These are phyloP conservation scores for Hydrotaea diabolus DNA, from an alignment of 2,888 invertebrate species.

Conservation along the genomic window DNA sequence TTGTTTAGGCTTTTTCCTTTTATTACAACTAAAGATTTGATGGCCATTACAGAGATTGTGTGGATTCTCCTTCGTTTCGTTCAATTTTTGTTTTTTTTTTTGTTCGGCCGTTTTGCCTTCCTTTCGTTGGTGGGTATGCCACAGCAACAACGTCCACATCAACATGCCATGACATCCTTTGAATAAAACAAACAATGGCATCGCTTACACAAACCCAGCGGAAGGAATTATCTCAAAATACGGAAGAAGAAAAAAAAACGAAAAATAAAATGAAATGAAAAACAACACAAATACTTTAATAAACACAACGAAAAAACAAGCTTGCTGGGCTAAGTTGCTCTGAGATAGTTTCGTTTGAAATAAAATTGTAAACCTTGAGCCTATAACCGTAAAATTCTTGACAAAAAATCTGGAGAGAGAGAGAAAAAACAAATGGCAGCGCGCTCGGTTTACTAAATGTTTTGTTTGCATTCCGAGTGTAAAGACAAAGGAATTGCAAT, in stretches of 20 bases:
- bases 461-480: neutral
- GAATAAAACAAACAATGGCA: slow-evolving; percentile 28
- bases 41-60: slow-evolving; percentile 61
- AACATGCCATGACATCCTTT: slow-evolving; percentile 35
- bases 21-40: slow-evolving; percentile 52
- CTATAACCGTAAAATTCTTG: slow-evolving; percentile 28
- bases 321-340: no score
- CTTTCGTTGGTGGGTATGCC: slow-evolving; percentile 7
- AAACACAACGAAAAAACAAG: neutral
- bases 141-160: neutral
- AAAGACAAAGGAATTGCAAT: slow-evolving; percentile 14
- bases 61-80: slow-evolving; percentile 43
- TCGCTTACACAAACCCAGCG: slow-evolving; percentile 21
- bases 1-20: slow-evolving; percentile 41
- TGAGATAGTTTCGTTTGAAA: neutral
- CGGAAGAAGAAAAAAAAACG: no score
- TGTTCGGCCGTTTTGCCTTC: neutral
- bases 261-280: slow-evolving; percentile 4
- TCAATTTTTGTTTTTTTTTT: slow-evolving; percentile 9
- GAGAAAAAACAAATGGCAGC: neutral
- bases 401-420: neutral
- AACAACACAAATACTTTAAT: slow-evolving; percentile 26
- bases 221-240: slow-evolving; percentile 27
- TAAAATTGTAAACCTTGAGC: slow-evolving; percentile 31
- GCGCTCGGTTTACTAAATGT: neutral